Base-by-base conservation (phyloP, 2,113 vertebrate species). In the Oncorhynchus clarkii region DNA sequence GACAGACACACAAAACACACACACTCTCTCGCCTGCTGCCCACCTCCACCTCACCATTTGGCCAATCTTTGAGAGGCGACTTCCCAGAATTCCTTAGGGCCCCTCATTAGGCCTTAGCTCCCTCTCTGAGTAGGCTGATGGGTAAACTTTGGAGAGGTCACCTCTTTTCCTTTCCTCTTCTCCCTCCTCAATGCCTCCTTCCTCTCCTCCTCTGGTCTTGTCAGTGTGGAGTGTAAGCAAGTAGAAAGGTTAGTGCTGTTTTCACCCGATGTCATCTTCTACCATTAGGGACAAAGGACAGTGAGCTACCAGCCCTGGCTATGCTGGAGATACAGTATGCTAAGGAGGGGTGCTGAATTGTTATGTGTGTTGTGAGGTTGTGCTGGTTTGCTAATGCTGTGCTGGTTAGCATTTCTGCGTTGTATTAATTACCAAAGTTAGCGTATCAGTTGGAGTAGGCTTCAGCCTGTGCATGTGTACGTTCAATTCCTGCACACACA, bases 131-230 rank as follows among this genome's bases (percentile, higher is more conserved):
- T 80, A 80, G 76, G 84, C 74, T 86, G 76, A 85, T 74, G 80
- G 76, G 90, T 93, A 93, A 93, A 93, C 90, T 93, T 92, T 85
- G 80, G 84, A 91, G 91, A 93, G 92, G 92, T 93, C 92, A 93
- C 86, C 87, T 87, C 81, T 79, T 84, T 20, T 70, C 75, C 80
- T 81, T 81, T 73, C 86, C 88, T 86, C 81, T 79, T 82, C 20
- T 75, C 74, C 80, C 79, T n/a, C 74, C 78, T 84, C 73, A 65
- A 76, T 82, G 80, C 88, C 78, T 79, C 45, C 60, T 87, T 80
- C 79, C 51, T 68, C 34, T 78, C 84, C 39, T 85, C 78, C 79
- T 86, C 72, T 27, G 85, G 80, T 88, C 86, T 85, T 91, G 90
- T 88, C 91, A 88, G 82, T 71, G 49, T 75, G 78, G 73, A 88